Conservation (phyloP, 1,140 invertebrate species). For the Zophobas atratus region DNA sequence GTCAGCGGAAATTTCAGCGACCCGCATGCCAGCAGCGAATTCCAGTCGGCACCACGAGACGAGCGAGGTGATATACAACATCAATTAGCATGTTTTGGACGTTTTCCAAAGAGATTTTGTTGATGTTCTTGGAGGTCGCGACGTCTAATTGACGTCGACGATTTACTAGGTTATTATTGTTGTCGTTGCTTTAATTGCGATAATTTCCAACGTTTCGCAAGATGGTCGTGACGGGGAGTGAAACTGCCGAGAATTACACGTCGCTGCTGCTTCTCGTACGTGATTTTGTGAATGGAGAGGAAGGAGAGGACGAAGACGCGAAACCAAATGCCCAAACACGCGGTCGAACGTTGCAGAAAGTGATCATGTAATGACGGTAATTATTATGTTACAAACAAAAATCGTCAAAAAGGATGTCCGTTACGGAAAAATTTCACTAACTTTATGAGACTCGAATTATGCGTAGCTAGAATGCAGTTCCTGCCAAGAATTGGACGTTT, state of each 20-base stretch:
- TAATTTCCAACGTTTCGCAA: not conserved
- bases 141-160: conserved; percentile 2
- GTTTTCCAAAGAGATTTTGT: conserved; percentile 21
- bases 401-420: too few relatives aligned
- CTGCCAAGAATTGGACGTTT: too few relatives aligned
- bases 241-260: not conserved
- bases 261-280: not conserved
- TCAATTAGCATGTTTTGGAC: conserved; percentile 35
- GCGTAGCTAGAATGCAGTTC: too few relatives aligned
- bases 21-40: conserved; percentile 8
- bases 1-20: conserved; percentile 13
- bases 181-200: not conserved
- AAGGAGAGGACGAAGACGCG: too few relatives aligned
- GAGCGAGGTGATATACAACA: conserved; percentile 14
- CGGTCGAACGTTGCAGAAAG: too few relatives aligned
- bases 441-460: too few relatives aligned
- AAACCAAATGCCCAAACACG: too few relatives aligned
- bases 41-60: conserved; percentile 4
- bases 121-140: conserved; percentile 3
- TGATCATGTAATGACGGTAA: too few relatives aligned
- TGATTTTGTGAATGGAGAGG: too few relatives aligned
- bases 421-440: too few relatives aligned
- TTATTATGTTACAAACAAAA: too few relatives aligned
- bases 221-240: too few relatives aligned
- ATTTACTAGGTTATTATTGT: conserved; percentile 24